Evolutionary conservation across 1,140 invertebrate species (phyloP), one percentile per base, ranked within the genome.

Genomic region (Drosophila arizonae): DNA sequence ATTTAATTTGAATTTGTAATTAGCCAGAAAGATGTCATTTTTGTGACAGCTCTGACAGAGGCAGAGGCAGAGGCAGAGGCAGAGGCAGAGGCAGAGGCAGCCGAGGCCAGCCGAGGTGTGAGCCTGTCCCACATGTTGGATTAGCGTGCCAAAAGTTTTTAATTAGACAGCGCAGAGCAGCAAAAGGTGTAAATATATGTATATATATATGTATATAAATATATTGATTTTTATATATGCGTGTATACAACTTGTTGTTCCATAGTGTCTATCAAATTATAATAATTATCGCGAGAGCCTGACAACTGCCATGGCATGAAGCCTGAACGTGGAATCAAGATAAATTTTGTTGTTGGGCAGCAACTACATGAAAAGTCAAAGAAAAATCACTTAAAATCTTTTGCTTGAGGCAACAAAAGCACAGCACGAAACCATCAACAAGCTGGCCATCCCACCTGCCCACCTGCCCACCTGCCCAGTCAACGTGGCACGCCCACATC

Each of bases 1-100:
- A 90, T 90, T 90, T 90, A 90, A 90, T 90, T 90, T 90, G 81
- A 82, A 90, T 87, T 90, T 90, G 77, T 90, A 90, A 90, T 90
- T 90, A 90, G 87, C 81, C 79, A 72, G 71, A 61, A 82, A 90
- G 87, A 77, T 90, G 81, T 70, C 74, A 82, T 80, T 90, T 90
- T 87, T 90, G 70, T 79, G 81, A 90, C 77, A 81, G 68, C 52
- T 80, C 52, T 82, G 86, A 82, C 86, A 81, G 68, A 41, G 69
- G 11, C 28, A 30, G 21, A 50, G 71, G 48, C 62, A 30, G 43
- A 52, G 46, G 55, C 73, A 30, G 43, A 52, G 46, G 55, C 73
- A 81, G 68, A 41, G 69, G 11, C 28, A 30, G 21, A 50, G 48
- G 2, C 21, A 24, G 21, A 24, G 21, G 21, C 21, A 45, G 43